Conservation (phyloP, 2,113 vertebrate species). For the Hystrix brachyura region DNA sequence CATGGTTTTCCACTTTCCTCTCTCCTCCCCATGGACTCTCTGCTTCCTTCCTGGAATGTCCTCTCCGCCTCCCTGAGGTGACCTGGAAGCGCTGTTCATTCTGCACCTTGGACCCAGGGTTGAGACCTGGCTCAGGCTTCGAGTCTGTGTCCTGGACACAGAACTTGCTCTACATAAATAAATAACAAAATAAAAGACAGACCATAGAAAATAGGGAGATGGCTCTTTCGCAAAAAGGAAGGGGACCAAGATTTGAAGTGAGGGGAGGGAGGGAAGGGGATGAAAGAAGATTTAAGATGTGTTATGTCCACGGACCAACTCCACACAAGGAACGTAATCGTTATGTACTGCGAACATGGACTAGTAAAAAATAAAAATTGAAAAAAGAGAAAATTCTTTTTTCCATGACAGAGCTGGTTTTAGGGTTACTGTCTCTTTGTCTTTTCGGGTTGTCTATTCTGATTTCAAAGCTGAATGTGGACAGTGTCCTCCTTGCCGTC, state of each 20-base stretch:
- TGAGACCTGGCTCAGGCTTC: too few relatives aligned
- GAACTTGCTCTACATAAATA: too few relatives aligned
- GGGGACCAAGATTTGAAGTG: too few relatives aligned
- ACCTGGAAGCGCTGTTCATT: neutral
- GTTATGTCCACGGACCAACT: too few relatives aligned
- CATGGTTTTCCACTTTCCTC: neutral
- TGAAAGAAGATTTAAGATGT: too few relatives aligned
- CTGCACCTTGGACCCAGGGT: rapidly evolving
- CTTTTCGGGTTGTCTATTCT: neutral
- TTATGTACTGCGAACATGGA: too few relatives aligned
- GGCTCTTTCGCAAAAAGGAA: too few relatives aligned
- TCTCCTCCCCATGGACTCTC: neutral
- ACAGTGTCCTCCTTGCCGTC: neutral
- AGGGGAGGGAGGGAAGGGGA: too few relatives aligned
- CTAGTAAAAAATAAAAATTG: neutral
- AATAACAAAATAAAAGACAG: too few relatives aligned
- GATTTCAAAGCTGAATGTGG: neutral
- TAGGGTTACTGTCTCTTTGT: neutral
- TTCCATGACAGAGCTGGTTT: neutral
- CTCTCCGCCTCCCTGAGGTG: neutral
- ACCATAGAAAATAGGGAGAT: too few relatives aligned
- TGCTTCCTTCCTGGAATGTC: neutral
- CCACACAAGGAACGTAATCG: too few relatives aligned
- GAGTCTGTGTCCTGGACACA: too few relatives aligned
- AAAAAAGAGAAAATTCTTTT: neutral